Conservation (phyloP, 2,797 vertebrate species). For the Rhinatrema bivittatum region DNA sequence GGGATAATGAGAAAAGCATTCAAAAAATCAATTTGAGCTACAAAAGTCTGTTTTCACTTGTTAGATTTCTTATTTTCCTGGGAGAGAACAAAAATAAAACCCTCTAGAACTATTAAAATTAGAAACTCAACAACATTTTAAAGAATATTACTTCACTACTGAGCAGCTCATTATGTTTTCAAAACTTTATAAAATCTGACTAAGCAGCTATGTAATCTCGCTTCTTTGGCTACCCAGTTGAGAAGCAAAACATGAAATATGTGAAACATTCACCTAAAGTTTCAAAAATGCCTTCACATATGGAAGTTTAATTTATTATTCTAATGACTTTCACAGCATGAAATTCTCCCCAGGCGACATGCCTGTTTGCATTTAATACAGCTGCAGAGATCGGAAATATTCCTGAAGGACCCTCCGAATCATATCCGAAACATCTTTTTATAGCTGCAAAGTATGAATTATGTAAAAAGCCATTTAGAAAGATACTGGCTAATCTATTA, state of each 20-base stretch:
- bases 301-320: constrained; percentile 65
- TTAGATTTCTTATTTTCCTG: too few relatives aligned
- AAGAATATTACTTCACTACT: constrained; percentile 5
- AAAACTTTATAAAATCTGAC: constrained; percentile 28
- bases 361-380: constrained; percentile 55
- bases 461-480: constrained; percentile 39
- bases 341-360: constrained; percentile 52
- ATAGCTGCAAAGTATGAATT: constrained; percentile 44
- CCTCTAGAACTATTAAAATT: not conserved
- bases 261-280: constrained; percentile 46
- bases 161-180: constrained; percentile 10
- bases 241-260: constrained; percentile 41
- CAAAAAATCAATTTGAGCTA: too few relatives aligned
- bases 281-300: constrained; percentile 44
- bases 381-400: constrained; percentile 48
- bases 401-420: constrained; percentile 45
- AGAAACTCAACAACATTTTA: constrained; percentile 17
- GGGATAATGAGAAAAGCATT: too few relatives aligned
- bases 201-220: constrained; percentile 1
- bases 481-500: constrained; percentile 31
- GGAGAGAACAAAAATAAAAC: not conserved
- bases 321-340: constrained; percentile 65
- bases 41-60: too few relatives aligned
- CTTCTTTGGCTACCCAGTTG: constrained; percentile 25
- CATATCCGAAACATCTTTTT: constrained; percentile 53